These are phyloP conservation scores for Catostylus mosaicus DNA, from an alignment of 30 jellyfish, hydroid and myxozoan genomes.

Conservation along the genomic window DNA sequence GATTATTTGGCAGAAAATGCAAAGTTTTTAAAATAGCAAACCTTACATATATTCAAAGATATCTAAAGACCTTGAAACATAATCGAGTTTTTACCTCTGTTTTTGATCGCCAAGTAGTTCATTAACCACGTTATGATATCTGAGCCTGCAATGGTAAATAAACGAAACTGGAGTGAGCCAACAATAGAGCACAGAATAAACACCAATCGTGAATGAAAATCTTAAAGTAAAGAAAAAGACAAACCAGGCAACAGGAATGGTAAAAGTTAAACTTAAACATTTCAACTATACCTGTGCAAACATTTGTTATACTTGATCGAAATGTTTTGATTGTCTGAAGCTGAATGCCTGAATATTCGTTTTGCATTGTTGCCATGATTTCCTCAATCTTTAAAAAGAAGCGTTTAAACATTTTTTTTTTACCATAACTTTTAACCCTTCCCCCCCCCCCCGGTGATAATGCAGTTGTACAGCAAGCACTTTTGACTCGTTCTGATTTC, in stretches of 20 bases:
- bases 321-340: slow-evolving; percentile 78
- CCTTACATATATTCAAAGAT: background rate
- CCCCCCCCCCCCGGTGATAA: background rate
- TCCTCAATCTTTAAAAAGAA: slow-evolving; percentile 56
- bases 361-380: slow-evolving; percentile 62
- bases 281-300: slow-evolving; percentile 71
- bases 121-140: slow-evolving; percentile 84
- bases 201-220: background rate
- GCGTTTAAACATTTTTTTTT: no score
- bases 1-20: background rate
- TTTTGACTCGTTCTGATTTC: background rate
- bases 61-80: background rate
- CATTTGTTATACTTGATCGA: slow-evolving; percentile 73
- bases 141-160: slow-evolving; percentile 31
- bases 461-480: background rate
- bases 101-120: slow-evolving; percentile 40
- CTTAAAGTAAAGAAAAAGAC: background rate
- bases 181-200: background rate
- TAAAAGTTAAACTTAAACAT: background rate
- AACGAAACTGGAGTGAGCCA: background rate
- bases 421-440: background rate
- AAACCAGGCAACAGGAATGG: background rate
- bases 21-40: background rate
- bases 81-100: slow-evolving; percentile 61
- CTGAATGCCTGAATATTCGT: slow-evolving; percentile 69